These are phyloP conservation scores for Schizaphis graminum DNA, from an alignment of 2,888 invertebrate genomes.

Conservation along the genomic window DNA sequence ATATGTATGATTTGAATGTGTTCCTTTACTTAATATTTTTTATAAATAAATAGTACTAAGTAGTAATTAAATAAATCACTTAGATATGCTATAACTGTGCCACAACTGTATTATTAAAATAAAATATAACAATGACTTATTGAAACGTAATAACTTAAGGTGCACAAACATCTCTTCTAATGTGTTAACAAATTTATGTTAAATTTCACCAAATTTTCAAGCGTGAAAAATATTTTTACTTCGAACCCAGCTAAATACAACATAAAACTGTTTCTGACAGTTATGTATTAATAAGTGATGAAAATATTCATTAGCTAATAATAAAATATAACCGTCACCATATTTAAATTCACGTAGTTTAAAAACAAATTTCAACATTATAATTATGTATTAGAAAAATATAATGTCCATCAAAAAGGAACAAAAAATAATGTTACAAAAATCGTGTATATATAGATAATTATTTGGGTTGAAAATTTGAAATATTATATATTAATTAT, in stretches of 20 bases:
- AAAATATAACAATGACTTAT: neutral
- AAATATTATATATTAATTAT: neutral
- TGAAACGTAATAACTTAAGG: too few relatives aligned
- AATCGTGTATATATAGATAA: neutral
- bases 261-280: neutral
- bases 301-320: neutral
- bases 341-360: neutral
- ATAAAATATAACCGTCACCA: neutral
- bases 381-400: too few relatives aligned
- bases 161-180: neutral
- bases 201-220: neutral
- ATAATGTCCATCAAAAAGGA: neutral
- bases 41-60: neutral
- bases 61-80: neutral
- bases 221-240: neutral
- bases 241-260: neutral
- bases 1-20: too few relatives aligned
- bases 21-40: neutral
- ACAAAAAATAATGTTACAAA: neutral
- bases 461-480: neutral
- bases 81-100: neutral
- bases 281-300: too few relatives aligned
- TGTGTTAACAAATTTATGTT: neutral
- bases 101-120: too few relatives aligned
- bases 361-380: neutral